These are phyloP conservation scores for Himantopus leucocephalus DNA, from an alignment of 2,113 vertebrate species.

Conservation along the genomic window DNA sequence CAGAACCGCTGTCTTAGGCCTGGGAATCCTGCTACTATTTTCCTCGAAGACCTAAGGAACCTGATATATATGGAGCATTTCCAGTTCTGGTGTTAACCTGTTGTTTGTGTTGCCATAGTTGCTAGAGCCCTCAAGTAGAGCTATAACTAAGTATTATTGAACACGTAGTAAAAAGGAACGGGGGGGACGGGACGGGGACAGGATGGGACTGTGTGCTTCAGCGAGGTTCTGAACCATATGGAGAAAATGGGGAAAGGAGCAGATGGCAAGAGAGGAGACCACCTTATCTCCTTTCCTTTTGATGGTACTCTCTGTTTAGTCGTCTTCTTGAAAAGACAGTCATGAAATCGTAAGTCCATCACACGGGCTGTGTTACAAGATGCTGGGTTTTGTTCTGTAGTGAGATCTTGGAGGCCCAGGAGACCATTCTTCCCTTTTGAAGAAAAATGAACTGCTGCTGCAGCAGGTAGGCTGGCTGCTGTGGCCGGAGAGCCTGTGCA, in stretches of 20 bases:
- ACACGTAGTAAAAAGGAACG: neutral
- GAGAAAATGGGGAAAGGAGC: neutral
- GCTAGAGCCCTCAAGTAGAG: rapidly evolving
- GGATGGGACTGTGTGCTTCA: neutral
- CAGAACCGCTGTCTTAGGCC: neutral
- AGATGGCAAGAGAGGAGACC: neutral
- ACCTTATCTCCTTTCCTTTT: neutral
- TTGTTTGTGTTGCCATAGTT: neutral
- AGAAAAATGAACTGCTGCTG: neutral
- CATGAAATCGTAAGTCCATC: neutral
- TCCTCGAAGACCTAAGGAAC: neutral
- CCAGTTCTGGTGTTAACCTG: neutral
- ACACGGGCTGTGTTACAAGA: neutral
- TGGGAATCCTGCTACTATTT: neutral
- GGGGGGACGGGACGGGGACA: too few species aligned
- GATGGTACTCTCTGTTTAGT: neutral
- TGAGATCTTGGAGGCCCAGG: neutral
- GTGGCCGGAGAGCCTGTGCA: neutral
- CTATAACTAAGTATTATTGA: neutral
- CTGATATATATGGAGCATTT: neutral
- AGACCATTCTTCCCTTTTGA: neutral
- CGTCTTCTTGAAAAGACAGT: neutral
- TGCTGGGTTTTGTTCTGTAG: neutral
- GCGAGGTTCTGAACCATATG: neutral
- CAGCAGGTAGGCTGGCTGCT: neutral